Conservation (phyloP, 2,797 vertebrate genomes). For the Florisuga fusca region DNA sequence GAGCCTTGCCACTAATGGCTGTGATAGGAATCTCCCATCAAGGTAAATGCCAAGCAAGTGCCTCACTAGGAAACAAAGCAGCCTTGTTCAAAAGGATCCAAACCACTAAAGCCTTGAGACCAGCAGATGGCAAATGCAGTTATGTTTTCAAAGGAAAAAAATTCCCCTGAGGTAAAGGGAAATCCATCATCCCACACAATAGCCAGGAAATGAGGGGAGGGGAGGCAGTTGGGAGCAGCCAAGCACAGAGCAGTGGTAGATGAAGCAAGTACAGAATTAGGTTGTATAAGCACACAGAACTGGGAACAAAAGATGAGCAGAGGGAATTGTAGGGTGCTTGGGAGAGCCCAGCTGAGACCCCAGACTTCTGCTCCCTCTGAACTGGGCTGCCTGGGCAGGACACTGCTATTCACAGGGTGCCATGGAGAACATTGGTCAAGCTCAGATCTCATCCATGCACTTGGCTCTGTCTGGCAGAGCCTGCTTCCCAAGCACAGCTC, state of each 20-base stretch:
- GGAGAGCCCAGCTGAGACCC: constrained; percentile 16
- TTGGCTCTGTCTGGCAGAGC: neutral
- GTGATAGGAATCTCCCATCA: neutral
- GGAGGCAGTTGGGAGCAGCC: constrained; percentile 33
- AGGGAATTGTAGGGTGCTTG: neutral
- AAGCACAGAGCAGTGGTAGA: constrained; percentile 9
- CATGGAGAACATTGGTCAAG: neutral
- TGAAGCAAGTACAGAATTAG: neutral
- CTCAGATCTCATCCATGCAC: neutral
- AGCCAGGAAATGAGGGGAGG: constrained; percentile 28
- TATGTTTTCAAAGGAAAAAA: constrained; percentile 36
- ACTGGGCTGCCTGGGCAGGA: neutral
- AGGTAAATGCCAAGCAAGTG: constrained; percentile 30
- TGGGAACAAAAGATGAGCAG: constrained; percentile 8
- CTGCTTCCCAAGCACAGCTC: neutral
- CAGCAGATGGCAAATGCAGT: constrained; percentile 63
- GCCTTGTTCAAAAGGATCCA: constrained; percentile 17
- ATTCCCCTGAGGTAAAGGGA: constrained; percentile 44
- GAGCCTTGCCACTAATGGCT: constrained; percentile 9
- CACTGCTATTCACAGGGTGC: neutral
- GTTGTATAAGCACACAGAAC: neutral
- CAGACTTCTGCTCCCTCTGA: neutral
- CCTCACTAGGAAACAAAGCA: constrained; percentile 42
- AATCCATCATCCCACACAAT: constrained; percentile 55
- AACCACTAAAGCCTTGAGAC: neutral